Evolutionary conservation across 2,888 invertebrate species (phyloP).

Genomic region (Gortyna flavago): DNA sequence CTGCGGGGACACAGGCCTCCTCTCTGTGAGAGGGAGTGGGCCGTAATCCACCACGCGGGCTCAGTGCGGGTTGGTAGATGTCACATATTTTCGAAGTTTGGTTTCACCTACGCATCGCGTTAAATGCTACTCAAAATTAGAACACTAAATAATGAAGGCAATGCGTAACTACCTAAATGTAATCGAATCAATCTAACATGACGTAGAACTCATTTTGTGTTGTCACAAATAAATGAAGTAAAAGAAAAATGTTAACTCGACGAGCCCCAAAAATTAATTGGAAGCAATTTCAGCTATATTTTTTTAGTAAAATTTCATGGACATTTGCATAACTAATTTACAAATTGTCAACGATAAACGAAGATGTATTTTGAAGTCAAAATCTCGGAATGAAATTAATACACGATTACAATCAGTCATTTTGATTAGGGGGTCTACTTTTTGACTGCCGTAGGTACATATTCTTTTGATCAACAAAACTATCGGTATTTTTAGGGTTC

Average conservation of each 20-base stretch:
- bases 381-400: slow-evolving; percentile 36
- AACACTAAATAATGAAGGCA: neutral
- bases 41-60: no score
- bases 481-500: no score
- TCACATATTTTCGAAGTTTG: no score
- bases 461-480: no score
- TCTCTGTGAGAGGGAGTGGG: no score
- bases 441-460: neutral
- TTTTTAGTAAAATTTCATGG: slow-evolving; percentile 7
- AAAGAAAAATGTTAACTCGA: neutral
- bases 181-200: neutral
- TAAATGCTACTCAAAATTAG: neutral
- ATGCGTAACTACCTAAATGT: neutral
- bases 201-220: neutral
- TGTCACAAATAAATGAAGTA: neutral
- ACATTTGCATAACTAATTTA: slow-evolving; percentile 43
- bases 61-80: no score
- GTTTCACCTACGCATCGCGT: no score
- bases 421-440: slow-evolving; percentile 51
- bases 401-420: slow-evolving; percentile 40
- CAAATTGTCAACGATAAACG: slow-evolving; percentile 37
- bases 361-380: slow-evolving; percentile 14
- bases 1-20: no score
- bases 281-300: neutral
- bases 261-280: slow-evolving; percentile 13